Percentiles rank a stretch among this genome's conserved stretches.
phyloP scores from a whole-genome alignment of 1,140 invertebrate species.

The Zaprionus taronus region DNA sequence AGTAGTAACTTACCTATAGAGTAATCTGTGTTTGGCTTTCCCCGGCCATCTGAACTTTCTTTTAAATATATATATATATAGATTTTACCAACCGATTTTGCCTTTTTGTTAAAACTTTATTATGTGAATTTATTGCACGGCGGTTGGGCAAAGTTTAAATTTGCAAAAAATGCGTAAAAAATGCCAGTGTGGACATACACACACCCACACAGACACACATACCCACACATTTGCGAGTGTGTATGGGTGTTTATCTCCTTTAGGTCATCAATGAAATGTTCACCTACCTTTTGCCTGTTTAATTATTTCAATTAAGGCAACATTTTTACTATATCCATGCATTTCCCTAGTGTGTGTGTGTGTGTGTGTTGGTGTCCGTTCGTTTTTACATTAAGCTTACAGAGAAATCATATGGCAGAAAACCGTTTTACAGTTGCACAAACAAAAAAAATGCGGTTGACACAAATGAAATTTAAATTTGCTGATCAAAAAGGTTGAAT shows the following conservation, averaged over 20 bases:
- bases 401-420: not conserved
- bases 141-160: constrained; percentile 58
- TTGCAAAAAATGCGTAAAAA: constrained; percentile 44
- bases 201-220: not conserved
- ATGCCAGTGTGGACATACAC: constrained; percentile 6
- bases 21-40: not conserved
- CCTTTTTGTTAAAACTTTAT: constrained; percentile 64
- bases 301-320: constrained; percentile 76
- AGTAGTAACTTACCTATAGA: not conserved
- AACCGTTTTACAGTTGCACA: not conserved
- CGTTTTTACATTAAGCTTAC: constrained; percentile 4
- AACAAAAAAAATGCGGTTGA: constrained; percentile 33
- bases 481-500: not conserved
- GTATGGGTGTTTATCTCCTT: constrained; percentile 57
- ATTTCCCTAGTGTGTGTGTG: not conserved
- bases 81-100: constrained; percentile 23
- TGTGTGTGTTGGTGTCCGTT: not conserved
- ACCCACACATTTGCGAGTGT: not conserved
- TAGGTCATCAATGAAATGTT: constrained; percentile 69
- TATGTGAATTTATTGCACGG: constrained; percentile 72
- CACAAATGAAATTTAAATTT: constrained; percentile 59
- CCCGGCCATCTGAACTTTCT: not conserved
- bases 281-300: constrained; percentile 66
- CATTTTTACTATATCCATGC: constrained; percentile 41
- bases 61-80: constrained; percentile 9